A percentile compares a stretch with the other conserved stretches of the same genome.
Evolutionary conservation across 2,888 invertebrate species (phyloP).

Genomic region (Masnerella sp.): DNA sequence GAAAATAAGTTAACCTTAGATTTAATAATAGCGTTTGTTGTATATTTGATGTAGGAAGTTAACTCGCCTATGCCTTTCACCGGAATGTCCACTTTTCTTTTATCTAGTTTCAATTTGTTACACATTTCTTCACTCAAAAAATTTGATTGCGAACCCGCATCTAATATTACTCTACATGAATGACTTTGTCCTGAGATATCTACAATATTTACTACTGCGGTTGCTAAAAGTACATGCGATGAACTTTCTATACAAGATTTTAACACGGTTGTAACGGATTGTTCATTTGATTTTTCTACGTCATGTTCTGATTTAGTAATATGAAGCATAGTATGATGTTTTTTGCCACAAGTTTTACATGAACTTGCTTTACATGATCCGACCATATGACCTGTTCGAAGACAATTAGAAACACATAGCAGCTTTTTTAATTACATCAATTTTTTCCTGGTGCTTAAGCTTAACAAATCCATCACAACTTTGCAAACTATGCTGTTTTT

Average conservation of each 20-base stretch:
- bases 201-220: not conserved
- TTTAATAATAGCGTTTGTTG: not conserved
- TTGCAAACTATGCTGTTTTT: constrained; percentile 14
- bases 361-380: constrained; percentile 22
- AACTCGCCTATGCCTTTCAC: constrained; percentile 1
- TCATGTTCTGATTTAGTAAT: constrained; percentile 16
- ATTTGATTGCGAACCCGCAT: constrained; percentile 9
- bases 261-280: not conserved
- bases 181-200: not conserved
- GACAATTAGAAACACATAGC: constrained; percentile 20
- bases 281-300: not conserved
- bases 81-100: not conserved
- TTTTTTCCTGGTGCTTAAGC: constrained; percentile 27
- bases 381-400: constrained; percentile 18
- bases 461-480: constrained; percentile 9
- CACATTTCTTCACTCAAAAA: not conserved
- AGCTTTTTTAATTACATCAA: constrained; percentile 5
- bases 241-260: not conserved
- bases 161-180: constrained; percentile 7
- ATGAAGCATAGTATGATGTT: constrained; percentile 12
- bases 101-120: not conserved
- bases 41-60: not conserved
- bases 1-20: not conserved
- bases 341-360: constrained; percentile 12
- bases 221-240: not conserved